Conservation (phyloP, 2,888 invertebrate species). For the Sesamia inferens region DNA sequence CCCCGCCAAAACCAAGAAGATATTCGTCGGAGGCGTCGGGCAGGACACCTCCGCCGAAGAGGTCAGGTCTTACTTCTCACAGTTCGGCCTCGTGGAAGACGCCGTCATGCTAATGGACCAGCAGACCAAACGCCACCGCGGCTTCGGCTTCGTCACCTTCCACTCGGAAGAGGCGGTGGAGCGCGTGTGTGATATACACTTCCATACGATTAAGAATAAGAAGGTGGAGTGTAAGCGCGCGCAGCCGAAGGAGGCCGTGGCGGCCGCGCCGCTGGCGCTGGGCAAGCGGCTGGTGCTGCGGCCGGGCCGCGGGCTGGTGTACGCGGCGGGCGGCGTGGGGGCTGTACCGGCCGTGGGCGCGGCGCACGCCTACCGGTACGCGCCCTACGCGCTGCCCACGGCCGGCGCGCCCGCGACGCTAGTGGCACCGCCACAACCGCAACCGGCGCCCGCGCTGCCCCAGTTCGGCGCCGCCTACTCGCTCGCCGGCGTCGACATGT, state of each 20-base stretch:
- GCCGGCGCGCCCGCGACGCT: slow-evolving; percentile 77
- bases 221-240: slow-evolving; percentile 97
- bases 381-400: slow-evolving; percentile 88
- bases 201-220: slow-evolving; percentile 97
- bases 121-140: slow-evolving; percentile 97
- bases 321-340: slow-evolving; percentile 86
- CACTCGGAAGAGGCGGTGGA: slow-evolving; percentile 97
- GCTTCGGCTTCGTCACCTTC: slow-evolving; percentile 97
- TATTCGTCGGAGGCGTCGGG: slow-evolving; percentile 97
- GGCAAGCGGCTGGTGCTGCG: slow-evolving; percentile 93
- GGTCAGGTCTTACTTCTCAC: slow-evolving; percentile 96
- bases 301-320: slow-evolving; percentile 91
- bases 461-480: slow-evolving; percentile 94
- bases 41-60: slow-evolving; percentile 98
- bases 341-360: slow-evolving; percentile 70
- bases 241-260: slow-evolving; percentile 96
- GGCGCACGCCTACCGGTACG: slow-evolving; percentile 87
- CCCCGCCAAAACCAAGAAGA: slow-evolving; percentile 97
- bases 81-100: slow-evolving; percentile 97
- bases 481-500: slow-evolving; percentile 97
- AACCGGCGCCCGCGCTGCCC: slow-evolving; percentile 90
- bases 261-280: slow-evolving; percentile 92
- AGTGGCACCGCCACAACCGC: slow-evolving; percentile 88
- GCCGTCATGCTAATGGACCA: slow-evolving; percentile 98
- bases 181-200: slow-evolving; percentile 97